Conservation (phyloP, 2,888 invertebrate genomes). For the Abrostola tripartita region DNA sequence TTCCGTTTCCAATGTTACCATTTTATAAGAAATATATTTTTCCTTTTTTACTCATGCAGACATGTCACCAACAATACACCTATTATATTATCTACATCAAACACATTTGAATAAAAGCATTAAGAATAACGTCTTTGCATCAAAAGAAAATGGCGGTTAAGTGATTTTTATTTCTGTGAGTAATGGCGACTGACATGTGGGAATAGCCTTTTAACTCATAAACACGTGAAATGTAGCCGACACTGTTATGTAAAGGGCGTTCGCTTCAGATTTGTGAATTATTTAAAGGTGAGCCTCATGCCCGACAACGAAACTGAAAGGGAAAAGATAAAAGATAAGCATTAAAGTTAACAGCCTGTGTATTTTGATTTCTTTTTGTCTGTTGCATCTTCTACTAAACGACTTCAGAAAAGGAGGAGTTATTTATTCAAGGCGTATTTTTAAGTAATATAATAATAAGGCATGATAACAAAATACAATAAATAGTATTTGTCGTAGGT, state of each 20-base stretch:
- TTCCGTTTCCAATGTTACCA: too few species aligned
- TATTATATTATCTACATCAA: slow-evolving; percentile 17
- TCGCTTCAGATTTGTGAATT: slow-evolving; percentile 4
- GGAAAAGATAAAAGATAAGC: too few species aligned
- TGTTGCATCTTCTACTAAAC: too few species aligned
- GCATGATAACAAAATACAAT: too few species aligned
- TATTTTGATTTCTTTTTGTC: too few species aligned
- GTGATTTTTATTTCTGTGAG: slow-evolving; percentile 60
- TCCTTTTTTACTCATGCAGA: too few species aligned
- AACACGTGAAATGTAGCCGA: slow-evolving; percentile 46
- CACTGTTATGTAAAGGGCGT: slow-evolving; percentile 18
- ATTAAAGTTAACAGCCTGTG: too few species aligned
- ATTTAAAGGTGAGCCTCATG: neutral
- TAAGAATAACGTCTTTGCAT: slow-evolving; percentile 39
- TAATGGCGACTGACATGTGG: slow-evolving; percentile 58
- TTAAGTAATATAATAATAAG: too few species aligned
- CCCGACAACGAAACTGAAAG: too few species aligned
- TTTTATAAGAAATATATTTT: too few species aligned
- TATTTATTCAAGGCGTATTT: too few species aligned
- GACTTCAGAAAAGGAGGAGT: too few species aligned
- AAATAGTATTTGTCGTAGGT: neutral
- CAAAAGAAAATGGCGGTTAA: slow-evolving; percentile 53
- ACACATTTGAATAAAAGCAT: slow-evolving; percentile 34
- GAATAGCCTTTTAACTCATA: slow-evolving; percentile 61
- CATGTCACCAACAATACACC: slow-evolving; percentile 1